Percentiles rank a stretch among this genome's conserved stretches.
phyloP scores from a whole-genome alignment of 2,797 vertebrate species.

The Setipinna tenuifilis region DNA sequence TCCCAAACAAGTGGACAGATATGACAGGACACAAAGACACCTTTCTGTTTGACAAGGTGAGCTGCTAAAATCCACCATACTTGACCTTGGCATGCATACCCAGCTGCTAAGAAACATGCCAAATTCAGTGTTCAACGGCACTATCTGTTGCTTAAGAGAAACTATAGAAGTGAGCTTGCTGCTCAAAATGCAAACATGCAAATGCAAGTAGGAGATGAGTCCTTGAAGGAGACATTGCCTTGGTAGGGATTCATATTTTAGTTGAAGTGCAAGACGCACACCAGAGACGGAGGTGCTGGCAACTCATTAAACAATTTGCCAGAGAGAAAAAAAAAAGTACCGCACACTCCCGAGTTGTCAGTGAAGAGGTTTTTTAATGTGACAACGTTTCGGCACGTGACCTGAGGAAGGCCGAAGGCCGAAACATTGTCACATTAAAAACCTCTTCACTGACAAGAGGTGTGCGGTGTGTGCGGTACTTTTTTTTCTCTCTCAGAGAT shows the following conservation, averaged over 20 bases:
- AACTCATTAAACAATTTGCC: too few relatives aligned
- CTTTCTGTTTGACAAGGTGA: neutral
- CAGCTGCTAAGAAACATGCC: neutral
- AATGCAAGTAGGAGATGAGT: neutral
- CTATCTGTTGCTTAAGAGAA: neutral
- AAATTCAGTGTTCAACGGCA: neutral
- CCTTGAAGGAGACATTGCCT: neutral
- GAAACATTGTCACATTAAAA: too few relatives aligned
- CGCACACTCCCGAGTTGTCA: too few relatives aligned
- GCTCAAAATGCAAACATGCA: neutral
- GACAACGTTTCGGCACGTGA: too few relatives aligned
- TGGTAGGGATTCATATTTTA: neutral
- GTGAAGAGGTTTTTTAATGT: too few relatives aligned
- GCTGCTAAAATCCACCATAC: conserved; percentile 16
- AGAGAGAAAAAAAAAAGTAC: too few relatives aligned
- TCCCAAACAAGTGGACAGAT: neutral
- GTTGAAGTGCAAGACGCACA: too few relatives aligned
- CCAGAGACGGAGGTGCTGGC: too few relatives aligned
- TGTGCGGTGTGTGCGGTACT: too few relatives aligned
- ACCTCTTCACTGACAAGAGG: too few relatives aligned
- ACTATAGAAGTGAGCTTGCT: neutral
- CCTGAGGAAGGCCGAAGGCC: too few relatives aligned
- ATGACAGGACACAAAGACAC: neutral
- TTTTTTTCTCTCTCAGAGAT: too few relatives aligned
- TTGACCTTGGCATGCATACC: neutral